Percentiles rank a stretch among this genome's conserved stretches.
Conservation (phyloP, 2,113 vertebrate species). For the Gymnarchus niloticus region DNA sequence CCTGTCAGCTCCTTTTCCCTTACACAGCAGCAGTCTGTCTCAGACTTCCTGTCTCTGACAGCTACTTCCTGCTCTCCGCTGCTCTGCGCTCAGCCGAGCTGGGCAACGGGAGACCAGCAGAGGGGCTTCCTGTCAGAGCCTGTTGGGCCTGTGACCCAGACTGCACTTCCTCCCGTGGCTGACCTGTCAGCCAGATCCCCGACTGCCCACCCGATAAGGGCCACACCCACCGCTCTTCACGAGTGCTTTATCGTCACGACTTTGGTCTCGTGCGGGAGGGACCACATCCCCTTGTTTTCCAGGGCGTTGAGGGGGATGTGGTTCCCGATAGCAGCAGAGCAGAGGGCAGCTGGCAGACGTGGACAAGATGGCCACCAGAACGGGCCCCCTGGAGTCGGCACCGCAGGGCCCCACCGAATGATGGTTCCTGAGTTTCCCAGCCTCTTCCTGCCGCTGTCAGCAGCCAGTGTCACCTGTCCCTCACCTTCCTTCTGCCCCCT, state of each 20-base stretch:
- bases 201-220: background rate
- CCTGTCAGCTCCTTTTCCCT: background rate
- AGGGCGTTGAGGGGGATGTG: constrained; percentile 40
- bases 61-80: constrained; percentile 64
- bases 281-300: constrained; percentile 8
- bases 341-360: constrained; percentile 55
- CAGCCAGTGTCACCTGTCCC: background rate
- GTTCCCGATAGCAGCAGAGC: constrained; percentile 42
- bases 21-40: constrained; percentile 58
- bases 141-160: constrained; percentile 45
- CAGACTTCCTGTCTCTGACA: constrained; percentile 65
- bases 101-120: background rate
- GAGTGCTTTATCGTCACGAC: background rate
- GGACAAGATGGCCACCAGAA: background rate
- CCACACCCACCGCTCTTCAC: background rate
- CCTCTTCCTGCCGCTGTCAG: background rate
- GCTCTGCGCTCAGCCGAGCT: constrained; percentile 38
- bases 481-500: background rate
- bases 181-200: background rate
- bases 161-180: constrained; percentile 53
- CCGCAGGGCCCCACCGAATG: background rate
- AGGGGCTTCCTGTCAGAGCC: constrained; percentile 40
- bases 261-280: background rate
- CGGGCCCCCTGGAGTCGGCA: background rate
- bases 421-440: background rate